Conservation (phyloP, 2,888 invertebrate species). For the Lissonota sp. region DNA sequence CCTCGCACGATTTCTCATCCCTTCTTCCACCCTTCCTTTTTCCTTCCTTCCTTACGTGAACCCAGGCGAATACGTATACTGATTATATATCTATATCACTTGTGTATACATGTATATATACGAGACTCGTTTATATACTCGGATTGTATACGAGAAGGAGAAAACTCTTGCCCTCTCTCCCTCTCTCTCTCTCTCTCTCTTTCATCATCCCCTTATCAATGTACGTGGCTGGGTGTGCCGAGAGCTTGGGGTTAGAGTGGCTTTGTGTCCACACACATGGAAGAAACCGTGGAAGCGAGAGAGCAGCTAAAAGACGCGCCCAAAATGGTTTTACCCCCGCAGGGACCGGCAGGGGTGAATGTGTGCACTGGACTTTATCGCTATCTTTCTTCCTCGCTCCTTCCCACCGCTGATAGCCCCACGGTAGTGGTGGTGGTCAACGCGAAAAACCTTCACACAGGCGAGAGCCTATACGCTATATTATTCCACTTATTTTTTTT, state of each 20-base stretch:
- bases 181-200: constrained; percentile 41
- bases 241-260: constrained; percentile 38
- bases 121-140: constrained; percentile 51
- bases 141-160: constrained; percentile 37
- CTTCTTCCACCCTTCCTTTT: constrained; percentile 64
- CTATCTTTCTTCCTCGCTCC: constrained; percentile 13
- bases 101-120: constrained; percentile 15
- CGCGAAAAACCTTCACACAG: constrained; percentile 57
- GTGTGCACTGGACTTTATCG: constrained; percentile 46
- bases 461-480: constrained; percentile 55
- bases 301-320: constrained; percentile 80
- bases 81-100: constrained; percentile 20
- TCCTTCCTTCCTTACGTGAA: constrained; percentile 56
- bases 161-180: constrained; percentile 16
- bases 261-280: constrained; percentile 55
- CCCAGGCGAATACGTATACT: constrained; percentile 18
- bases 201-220: constrained; percentile 57
- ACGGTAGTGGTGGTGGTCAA: constrained; percentile 59
- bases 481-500: constrained; percentile 43
- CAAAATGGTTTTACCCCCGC: constrained; percentile 76
- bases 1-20: constrained; percentile 73
- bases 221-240: constrained; percentile 52
- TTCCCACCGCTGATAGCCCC: constrained; percentile 25
- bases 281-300: constrained; percentile 36
- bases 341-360: constrained; percentile 4